Conservation (phyloP, 2,113 vertebrate species). For the Donacobius atricapilla region DNA sequence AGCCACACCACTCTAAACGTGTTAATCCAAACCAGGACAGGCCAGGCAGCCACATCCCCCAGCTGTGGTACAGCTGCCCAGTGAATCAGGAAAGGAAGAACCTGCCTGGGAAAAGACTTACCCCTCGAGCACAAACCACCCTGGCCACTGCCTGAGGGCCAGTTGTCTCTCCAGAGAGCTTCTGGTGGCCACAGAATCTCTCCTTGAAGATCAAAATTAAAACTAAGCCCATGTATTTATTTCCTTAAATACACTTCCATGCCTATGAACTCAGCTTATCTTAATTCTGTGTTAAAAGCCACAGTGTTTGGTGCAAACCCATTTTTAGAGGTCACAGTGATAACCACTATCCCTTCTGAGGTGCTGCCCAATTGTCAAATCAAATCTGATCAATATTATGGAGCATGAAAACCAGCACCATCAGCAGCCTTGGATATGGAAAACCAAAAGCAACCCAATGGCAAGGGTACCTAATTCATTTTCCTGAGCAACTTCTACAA, state of each 20-base stretch:
- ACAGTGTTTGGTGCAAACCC: not conserved
- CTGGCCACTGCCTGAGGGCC: not conserved
- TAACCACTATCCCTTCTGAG: not conserved
- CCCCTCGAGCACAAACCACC: not conserved
- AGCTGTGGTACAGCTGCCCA: not conserved
- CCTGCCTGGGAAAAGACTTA: not conserved
- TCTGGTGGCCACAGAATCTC: not conserved
- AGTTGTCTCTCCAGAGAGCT: not conserved
- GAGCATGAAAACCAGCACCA: constrained; percentile 11
- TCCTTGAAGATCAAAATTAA: not conserved
- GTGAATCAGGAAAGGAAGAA: not conserved
- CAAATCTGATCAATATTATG: accelerated
- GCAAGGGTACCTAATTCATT: not conserved
- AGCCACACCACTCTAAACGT: accelerated
- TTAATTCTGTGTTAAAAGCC: not conserved
- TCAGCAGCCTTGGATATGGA: not conserved
- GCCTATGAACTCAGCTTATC: not conserved
- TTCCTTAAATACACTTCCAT: not conserved
- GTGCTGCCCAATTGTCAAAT: not conserved
- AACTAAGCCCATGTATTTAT: not conserved
- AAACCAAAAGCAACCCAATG: constrained; percentile 21
- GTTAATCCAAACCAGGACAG: not conserved
- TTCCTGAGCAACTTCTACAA: not conserved
- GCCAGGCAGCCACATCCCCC: not conserved
- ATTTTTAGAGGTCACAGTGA: not conserved